A percentile compares a stretch with the other conserved stretches of the same genome.
Conservation (phyloP, 1,140 invertebrate species). For the Acromyrmex heyeri region DNA sequence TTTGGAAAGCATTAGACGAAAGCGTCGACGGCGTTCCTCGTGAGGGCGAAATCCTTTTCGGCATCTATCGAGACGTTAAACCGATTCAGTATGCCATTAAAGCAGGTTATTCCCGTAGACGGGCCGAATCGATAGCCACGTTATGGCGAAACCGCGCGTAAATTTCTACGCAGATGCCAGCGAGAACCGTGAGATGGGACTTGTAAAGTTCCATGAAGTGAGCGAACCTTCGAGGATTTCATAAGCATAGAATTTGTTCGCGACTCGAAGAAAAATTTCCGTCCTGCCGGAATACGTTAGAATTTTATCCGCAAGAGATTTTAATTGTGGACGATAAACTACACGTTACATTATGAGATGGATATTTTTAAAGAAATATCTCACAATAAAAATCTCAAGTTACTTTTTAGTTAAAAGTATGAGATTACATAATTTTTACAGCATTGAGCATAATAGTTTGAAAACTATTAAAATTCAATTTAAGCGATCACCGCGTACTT, state of each 20-base stretch:
- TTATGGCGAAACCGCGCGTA: conserved; percentile 58
- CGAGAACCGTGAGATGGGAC: conserved; percentile 46
- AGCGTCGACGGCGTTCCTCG: conserved; percentile 21
- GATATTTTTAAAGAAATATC: conserved; percentile 6
- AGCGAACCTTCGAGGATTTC: conserved; percentile 24
- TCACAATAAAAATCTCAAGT: not conserved
- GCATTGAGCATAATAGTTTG: not conserved
- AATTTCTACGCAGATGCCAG: conserved; percentile 61
- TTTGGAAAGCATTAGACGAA: conserved; percentile 64
- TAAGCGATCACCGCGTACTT: not conserved
- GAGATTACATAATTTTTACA: not conserved
- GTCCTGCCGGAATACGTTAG: not conserved
- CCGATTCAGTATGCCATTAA: conserved; percentile 63
- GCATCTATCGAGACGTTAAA: conserved; percentile 60
- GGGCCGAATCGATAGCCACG: conserved; percentile 40
- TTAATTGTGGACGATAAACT: conserved; percentile 31
- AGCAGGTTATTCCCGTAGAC: conserved; percentile 49
- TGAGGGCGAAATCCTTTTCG: conserved; percentile 51
- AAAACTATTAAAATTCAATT: not conserved
- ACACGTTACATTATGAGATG: not conserved
- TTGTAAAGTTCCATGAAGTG: conserved; percentile 56
- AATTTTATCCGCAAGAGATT: conserved; percentile 30
- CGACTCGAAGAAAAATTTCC: conserved; percentile 49
- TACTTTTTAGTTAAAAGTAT: not conserved
- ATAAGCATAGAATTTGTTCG: conserved; percentile 37